Percentiles rank a stretch among this genome's conserved stretches.
Conservation (phyloP, 2,797 vertebrate genomes). For the Galagoides demidoff region DNA sequence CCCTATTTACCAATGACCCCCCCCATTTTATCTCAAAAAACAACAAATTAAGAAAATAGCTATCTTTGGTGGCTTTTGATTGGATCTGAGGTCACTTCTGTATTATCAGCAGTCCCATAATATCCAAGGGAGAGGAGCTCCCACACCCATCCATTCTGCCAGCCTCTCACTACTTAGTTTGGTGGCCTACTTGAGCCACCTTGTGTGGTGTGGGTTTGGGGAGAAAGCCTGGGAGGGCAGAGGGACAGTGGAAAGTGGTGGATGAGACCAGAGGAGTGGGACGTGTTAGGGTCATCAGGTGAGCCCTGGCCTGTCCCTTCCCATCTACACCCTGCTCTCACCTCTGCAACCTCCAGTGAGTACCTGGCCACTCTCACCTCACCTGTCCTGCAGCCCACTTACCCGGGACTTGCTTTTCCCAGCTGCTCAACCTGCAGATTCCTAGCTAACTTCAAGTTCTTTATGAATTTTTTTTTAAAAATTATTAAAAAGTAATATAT, state of each 20-base stretch:
- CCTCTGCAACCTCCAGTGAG: background rate
- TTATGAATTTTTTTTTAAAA: background rate
- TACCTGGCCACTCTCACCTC: background rate
- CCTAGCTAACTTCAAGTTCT: background rate
- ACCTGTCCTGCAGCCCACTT: fast-evolving
- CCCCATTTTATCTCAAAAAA: background rate
- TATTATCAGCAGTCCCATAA: fast-evolving
- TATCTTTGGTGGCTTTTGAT: background rate
- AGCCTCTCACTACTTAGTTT: background rate
- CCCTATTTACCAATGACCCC: background rate
- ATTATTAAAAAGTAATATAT: background rate
- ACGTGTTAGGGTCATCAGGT: fast-evolving
- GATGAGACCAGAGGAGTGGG: fast-evolving
- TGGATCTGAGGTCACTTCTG: background rate
- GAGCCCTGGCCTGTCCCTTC: background rate
- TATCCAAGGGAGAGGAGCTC: too few species aligned
- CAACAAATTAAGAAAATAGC: background rate
- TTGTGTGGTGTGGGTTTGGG: background rate
- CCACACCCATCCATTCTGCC: fast-evolving
- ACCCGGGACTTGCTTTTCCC: background rate
- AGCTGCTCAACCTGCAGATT: background rate
- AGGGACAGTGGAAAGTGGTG: background rate
- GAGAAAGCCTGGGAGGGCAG: background rate
- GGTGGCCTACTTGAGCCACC: background rate
- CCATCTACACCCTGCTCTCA: fast-evolving